phyloP scores from a whole-genome alignment of 2,113 vertebrate species.

The Australoheros scitulus region DNA sequence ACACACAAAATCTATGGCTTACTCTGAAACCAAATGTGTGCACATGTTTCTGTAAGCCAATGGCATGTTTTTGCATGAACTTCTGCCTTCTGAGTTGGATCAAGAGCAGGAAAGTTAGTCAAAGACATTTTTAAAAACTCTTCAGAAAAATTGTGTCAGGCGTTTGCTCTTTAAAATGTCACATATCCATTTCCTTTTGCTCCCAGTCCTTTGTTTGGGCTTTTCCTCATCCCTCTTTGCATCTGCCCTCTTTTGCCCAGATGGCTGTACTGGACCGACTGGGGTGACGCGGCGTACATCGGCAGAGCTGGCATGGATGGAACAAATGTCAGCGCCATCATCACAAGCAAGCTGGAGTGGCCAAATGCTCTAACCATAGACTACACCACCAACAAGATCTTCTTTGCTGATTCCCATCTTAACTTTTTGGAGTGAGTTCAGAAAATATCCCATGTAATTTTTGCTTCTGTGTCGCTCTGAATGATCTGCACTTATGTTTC shows the following conservation, averaged over 20 bases:
- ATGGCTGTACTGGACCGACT: constrained; percentile 80
- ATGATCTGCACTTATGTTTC: not conserved
- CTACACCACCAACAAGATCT: constrained; percentile 79
- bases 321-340: constrained; percentile 65
- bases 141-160: not conserved
- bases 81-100: not conserved
- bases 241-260: constrained; percentile 28
- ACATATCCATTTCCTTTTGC: not conserved
- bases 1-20: not conserved
- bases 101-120: not conserved
- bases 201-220: not conserved
- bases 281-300: constrained; percentile 71
- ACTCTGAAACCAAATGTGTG: not conserved
- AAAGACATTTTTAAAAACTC: not conserved
- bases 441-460: not conserved
- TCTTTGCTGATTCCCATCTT: constrained; percentile 77
- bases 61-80: not conserved
- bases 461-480: not conserved
- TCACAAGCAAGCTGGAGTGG: constrained; percentile 78
- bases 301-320: constrained; percentile 78
- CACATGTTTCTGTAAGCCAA: not conserved
- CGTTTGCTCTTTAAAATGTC: not conserved
- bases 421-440: constrained; percentile 77
- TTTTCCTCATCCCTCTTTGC: not conserved
- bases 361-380: constrained; percentile 76